These are phyloP conservation scores for Polydesmus complanatus DNA, from an alignment of 2,888 invertebrate species.

Conservation along the genomic window DNA sequence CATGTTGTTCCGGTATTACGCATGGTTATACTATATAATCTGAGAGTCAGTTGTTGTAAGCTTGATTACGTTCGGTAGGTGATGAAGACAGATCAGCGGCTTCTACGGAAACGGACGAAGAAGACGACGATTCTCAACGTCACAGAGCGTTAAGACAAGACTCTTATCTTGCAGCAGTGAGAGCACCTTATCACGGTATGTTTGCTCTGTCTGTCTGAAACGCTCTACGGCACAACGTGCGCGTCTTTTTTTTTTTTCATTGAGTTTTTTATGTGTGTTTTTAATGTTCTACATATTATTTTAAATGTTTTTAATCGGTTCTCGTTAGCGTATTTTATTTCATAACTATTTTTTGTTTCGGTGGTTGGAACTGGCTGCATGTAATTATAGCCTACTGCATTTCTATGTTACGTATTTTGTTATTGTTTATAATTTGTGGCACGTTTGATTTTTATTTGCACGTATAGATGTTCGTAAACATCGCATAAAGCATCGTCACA, in stretches of 20 bases:
- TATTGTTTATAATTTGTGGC: not conserved
- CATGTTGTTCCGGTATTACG: not conserved
- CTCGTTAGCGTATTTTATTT: too few relatives aligned
- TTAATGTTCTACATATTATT: not conserved
- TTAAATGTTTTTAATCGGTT: too few relatives aligned
- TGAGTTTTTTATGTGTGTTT: not conserved
- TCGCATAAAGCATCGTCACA: not conserved
- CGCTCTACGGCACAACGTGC: too few relatives aligned
- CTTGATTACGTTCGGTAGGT: not conserved
- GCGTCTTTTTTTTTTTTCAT: not conserved
- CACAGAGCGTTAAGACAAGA: constrained; percentile 24
- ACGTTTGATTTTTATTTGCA: not conserved
- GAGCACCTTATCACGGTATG: constrained; percentile 24
- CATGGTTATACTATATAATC: not conserved
- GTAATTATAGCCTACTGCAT: too few relatives aligned
- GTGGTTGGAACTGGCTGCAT: too few relatives aligned
- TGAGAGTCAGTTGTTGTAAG: not conserved
- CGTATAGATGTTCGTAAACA: not conserved
- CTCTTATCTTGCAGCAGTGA: constrained; percentile 30
- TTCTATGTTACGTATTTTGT: not conserved
- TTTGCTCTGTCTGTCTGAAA: not conserved
- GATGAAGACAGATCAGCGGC: not conserved
- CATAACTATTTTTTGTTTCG: too few relatives aligned
- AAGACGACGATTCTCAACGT: constrained; percentile 8
- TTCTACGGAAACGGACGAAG: not conserved